Evolutionary conservation across 2,797 vertebrate species (phyloP), one percentile per base, ranked within the genome.

Genomic region (Acrocephalus scirpaceus): DNA sequence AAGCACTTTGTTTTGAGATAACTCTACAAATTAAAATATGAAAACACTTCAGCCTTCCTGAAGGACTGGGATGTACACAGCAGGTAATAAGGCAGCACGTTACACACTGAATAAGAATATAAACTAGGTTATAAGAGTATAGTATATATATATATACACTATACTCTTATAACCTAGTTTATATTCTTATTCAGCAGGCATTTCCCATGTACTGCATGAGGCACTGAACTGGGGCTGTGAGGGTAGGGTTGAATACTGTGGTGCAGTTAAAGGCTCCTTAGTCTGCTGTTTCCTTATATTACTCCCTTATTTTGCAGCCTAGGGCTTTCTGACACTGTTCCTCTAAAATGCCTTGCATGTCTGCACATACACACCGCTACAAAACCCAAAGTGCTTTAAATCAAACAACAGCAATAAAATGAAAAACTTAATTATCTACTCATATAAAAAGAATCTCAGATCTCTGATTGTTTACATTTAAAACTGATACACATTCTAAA

Each of bases 141-240:
- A 75, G 10, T 27, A n/a, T n/a, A n/a, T n/a, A n/a, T n/a, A n/a
- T n/a, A n/a, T n/a, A n/a, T n/a, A n/a, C n/a, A n/a, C n/a, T n/a
- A n/a, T n/a, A n/a, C n/a, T n/a, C n/a, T n/a, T n/a, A n/a, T n/a
- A n/a, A n/a, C n/a, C n/a, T n/a, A n/a, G n/a, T n/a, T n/a, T n/a
- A n/a, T n/a, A n/a, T n/a, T n/a, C n/a, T n/a, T n/a, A 50, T 38
- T 77, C 65, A 95, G 34, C 50, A 76, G 65, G 13, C 57, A 45
- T 54, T 85, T 92, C 78, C 81, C 69, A 89, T 29, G 50, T 56
- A 26, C 19, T 38, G 21, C 16, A 45, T 13, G 56, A 86, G 34
- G 56, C 58, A 61, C 0, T 56, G 47, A 93, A 38, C 3, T 21
- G 19, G 6, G 47, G 40, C 40, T 44, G 11, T 0, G 0, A 38